Evolutionary conservation across 2,113 vertebrate species (phyloP), one percentile per base, ranked within the genome.

Genomic region (Gobius niger): DNA sequence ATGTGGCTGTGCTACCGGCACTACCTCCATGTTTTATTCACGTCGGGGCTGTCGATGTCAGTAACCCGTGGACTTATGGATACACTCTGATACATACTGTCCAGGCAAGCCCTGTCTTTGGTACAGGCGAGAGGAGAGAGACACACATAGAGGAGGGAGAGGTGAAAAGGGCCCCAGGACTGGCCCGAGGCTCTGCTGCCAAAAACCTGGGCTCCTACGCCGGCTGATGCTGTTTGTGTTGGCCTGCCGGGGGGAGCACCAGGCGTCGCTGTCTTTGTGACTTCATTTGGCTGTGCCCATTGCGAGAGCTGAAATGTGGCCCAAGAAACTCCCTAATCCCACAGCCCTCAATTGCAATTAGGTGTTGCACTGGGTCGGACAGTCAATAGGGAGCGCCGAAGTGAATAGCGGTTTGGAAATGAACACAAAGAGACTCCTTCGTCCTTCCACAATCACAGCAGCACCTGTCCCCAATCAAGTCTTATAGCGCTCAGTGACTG

Each of bases 91-190:
- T 60, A 60, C 41, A 15, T n/a, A 14, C 40, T 60, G 57, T 60
- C 57, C 57, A 9, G 57, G 6, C n/a, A 14, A 41, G 15, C 6
- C 2, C 49, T 59, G 6, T 49, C 2, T 44, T 1, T 6, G 5
- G 44, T 42, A 59, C 40, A 40, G 18, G 5, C 46, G 8, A 7
- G 5, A 47, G 44, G 41, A 18, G 52, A 18, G 57, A 13, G 47
- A 13, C 5, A 15, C 12, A 13, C 11, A 49, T 2, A 14, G 47
- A 13, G 11, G 47, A 7, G 13, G 47, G 15, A 5, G 16, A 7
- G 10, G 41, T 53, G 47, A 72, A 46, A 65, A 54, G 52, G 40
- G 24, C 46, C 46, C 47, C 41, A 40, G 60, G 73, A 65, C 53
- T 40, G 7, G 6, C 34, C 59, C 56, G 9, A 12, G 44, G 60